These are phyloP conservation scores for Phania funesta DNA, from an alignment of 2,888 invertebrate genomes.

Conservation along the genomic window DNA sequence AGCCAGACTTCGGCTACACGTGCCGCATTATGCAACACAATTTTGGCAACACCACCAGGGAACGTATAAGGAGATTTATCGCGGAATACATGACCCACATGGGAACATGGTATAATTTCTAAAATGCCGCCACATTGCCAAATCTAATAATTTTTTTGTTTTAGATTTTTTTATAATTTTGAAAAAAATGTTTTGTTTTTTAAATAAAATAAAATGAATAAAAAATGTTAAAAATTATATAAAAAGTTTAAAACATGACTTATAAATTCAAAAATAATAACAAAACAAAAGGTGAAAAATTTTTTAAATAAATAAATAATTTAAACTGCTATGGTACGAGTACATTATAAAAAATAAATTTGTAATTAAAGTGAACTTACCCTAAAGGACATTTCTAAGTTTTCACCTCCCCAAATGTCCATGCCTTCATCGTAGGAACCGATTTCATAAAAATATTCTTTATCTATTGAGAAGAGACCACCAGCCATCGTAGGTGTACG, in stretches of 20 bases:
- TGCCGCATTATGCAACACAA: conserved; percentile 98
- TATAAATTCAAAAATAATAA: not conserved
- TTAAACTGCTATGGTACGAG: not conserved
- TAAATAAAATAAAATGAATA: conserved; percentile 29
- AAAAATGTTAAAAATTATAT: conserved; percentile 23
- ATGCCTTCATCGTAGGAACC: conserved; percentile 99
- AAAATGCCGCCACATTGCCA: conserved; percentile 98
- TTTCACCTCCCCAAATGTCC: conserved; percentile 96
- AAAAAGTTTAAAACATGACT: conserved; percentile 3
- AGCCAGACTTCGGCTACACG: conserved; percentile 99
- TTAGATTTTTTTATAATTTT: conserved; percentile 51
- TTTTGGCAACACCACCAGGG: conserved; percentile 98
- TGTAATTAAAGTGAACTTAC: conserved; percentile 74
- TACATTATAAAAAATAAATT: not conserved
- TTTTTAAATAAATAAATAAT: conserved; percentile 27
- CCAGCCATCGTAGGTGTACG: conserved; percentile 99
- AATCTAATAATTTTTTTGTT: conserved; percentile 83
- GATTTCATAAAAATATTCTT: conserved; percentile 97
- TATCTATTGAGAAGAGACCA: conserved; percentile 96
- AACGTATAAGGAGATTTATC: conserved; percentile 99
- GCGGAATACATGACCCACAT: conserved; percentile 98
- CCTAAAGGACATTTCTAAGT: conserved; percentile 82
- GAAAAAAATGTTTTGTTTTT: conserved; percentile 50
- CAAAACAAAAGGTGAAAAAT: conserved; percentile 3
- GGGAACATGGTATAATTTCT: conserved; percentile 97